Conservation (phyloP, 2,888 invertebrate species). For the Torymus tubicola region DNA sequence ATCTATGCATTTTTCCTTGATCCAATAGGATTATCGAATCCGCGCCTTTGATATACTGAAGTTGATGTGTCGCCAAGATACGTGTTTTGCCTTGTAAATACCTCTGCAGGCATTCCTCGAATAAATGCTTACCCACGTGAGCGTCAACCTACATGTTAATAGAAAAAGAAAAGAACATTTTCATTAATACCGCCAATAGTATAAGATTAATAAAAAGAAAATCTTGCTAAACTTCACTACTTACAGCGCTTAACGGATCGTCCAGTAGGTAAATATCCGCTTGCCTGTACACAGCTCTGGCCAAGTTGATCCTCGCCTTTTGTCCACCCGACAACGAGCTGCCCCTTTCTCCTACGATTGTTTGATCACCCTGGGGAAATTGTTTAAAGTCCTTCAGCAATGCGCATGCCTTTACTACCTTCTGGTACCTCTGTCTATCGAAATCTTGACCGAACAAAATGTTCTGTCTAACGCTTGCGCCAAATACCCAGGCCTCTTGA, state of each 20-base stretch:
- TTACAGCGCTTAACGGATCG: constrained; percentile 87
- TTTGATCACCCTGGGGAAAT: constrained; percentile 84
- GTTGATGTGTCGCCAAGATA: constrained; percentile 87
- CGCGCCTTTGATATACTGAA: constrained; percentile 81
- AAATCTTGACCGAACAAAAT: constrained; percentile 88
- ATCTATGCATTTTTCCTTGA: constrained; percentile 68
- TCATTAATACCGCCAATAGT: neutral
- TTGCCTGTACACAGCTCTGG: constrained; percentile 85
- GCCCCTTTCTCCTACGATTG: constrained; percentile 85
- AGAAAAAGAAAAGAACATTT: neutral
- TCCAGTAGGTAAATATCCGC: constrained; percentile 89
- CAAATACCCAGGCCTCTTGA: constrained; percentile 92
- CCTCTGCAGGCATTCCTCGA: constrained; percentile 84
- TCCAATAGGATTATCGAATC: constrained; percentile 79
- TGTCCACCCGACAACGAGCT: constrained; percentile 86
- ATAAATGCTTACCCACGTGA: constrained; percentile 85
- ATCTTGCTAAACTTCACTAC: constrained; percentile 4
- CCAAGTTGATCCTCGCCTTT: constrained; percentile 86
- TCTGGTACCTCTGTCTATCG: constrained; percentile 80
- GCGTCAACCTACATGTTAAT: constrained; percentile 79
- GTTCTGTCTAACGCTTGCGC: constrained; percentile 89
- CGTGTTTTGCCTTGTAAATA: constrained; percentile 84
- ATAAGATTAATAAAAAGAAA: neutral
- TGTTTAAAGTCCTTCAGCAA: constrained; percentile 78
- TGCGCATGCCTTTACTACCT: constrained; percentile 75